A percentile compares a stretch with the other conserved stretches of the same genome.
Evolutionary conservation across 2,888 invertebrate genomes (phyloP).

Genomic region (Phortica okadai): DNA sequence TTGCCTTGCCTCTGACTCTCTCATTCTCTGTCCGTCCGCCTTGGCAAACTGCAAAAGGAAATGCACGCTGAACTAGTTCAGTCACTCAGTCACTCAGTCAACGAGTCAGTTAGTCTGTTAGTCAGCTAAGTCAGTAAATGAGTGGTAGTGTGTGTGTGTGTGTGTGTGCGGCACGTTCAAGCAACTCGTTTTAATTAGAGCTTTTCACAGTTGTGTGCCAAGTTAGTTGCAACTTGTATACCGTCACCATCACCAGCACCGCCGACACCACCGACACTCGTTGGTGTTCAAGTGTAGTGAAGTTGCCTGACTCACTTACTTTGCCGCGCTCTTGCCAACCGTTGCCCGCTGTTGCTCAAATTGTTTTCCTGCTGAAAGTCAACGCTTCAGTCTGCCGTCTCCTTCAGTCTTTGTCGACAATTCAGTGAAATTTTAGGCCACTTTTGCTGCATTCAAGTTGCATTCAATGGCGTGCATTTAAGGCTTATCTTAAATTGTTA

Average conservation of each 20-base stretch:
- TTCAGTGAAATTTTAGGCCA: slow-evolving; percentile 6
- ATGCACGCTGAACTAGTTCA: slow-evolving; percentile 18
- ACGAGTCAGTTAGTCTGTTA: neutral
- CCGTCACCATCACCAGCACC: neutral
- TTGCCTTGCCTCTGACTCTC: neutral
- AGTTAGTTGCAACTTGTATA: slow-evolving; percentile 5
- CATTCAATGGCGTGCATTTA: neutral
- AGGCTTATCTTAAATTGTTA: slow-evolving; percentile 2
- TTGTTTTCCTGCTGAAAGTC: too few relatives aligned
- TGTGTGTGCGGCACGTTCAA: neutral
- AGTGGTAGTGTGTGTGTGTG: neutral
- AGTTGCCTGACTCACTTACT: neutral
- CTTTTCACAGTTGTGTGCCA: slow-evolving; percentile 25
- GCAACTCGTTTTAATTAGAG: slow-evolving; percentile 34
- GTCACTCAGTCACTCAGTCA: neutral
- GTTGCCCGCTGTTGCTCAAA: too few relatives aligned
- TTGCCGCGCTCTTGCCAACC: neutral
- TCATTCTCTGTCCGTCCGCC: neutral
- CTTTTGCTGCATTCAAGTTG: neutral
- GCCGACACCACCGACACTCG: neutral
- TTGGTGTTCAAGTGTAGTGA: neutral
- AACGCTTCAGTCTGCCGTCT: too few relatives aligned
- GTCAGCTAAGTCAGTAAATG: neutral
- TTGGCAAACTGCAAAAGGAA: neutral
- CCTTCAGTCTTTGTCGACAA: neutral